Base-by-base conservation (phyloP, 2,888 invertebrate genomes). In the Buathra laborator region DNA sequence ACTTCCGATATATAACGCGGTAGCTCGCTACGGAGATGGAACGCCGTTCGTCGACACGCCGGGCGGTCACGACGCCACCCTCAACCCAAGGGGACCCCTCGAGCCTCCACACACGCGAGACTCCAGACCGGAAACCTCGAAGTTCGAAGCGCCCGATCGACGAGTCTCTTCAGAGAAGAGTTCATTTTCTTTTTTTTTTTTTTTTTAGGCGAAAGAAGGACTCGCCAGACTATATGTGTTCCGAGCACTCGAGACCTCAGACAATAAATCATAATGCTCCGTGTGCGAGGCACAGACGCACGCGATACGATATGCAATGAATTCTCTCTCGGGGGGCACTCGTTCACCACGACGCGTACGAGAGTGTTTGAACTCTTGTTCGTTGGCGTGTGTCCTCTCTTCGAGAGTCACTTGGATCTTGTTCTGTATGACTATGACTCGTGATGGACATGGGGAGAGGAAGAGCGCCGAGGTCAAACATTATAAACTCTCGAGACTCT, bases 211-310 rank as follows among this genome's bases (percentile, higher is more conserved):
- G 71, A 62, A 29, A 62, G 62, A 64, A 70, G 62, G 24, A 16
- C 66, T 66, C 12, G 46, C 51, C 66, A 64, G 81, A 79, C 74
- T 85, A 74, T 86, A 75, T 80, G 82, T 76, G 83, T 76, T 83
- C 82, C 62, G 77, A 81, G 85, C 86, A 83, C 86, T 86, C 85
- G 75, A 85, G 86, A 81, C 85, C 86, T 86, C 78, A 76, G 75
- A 85, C 81, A 68, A 85, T 86, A 85, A 86, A 86, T 85, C 85
- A 86, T 83, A 86, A 86, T 83, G 81, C 83, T 78, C 85, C 80
- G 83, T 71, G 83, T 81, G 79, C 78, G 64, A 71, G 24, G 76
- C 68, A 59, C 70, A 64, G 74, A 66, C 84, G 72, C 85, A 85
- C 85, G 84, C 84, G 84, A 86, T 84, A 80, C 79, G 79, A 67